Percentiles rank a stretch among this genome's conserved stretches.
phyloP scores from a whole-genome alignment of 53 echinoderm and acorn worm species.

The Henricia sp. region DNA sequence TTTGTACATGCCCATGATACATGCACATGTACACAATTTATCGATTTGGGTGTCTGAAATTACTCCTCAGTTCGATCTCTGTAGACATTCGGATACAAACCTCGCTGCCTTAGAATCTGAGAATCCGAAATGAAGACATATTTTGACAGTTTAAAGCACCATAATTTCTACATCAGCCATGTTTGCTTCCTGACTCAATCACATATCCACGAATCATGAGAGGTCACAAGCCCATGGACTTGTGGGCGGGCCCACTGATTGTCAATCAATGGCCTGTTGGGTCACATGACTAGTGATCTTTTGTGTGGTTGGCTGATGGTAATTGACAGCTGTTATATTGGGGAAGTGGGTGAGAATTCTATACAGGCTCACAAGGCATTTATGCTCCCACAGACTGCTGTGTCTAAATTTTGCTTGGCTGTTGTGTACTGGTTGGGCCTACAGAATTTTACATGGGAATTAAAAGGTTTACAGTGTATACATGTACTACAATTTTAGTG shows the following conservation, averaged over 20 bases:
- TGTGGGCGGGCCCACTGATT: conserved; percentile 12
- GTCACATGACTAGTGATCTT: conserved; percentile 17
- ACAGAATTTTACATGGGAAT: too few species aligned
- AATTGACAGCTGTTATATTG: background rate
- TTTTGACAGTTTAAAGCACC: background rate
- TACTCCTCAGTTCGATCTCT: too few species aligned
- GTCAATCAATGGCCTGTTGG: conserved; percentile 3
- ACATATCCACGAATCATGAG: background rate
- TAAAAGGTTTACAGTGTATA: too few species aligned
- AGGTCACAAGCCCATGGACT: background rate
- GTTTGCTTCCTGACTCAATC: conserved; percentile 28
- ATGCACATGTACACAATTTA: background rate
- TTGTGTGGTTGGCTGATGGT: conserved; percentile 23
- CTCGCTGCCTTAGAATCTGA: background rate
- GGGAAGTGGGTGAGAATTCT: conserved; percentile 44
- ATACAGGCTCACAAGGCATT: conserved; percentile 7
- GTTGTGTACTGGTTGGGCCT: too few species aligned
- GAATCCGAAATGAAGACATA: conserved; percentile 32
- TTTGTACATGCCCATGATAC: conserved; percentile 3
- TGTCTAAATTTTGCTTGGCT: too few species aligned
- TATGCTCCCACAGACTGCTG: too few species aligned
- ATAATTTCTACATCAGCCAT: conserved; percentile 6
- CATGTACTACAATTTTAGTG: too few species aligned
- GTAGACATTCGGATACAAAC: too few species aligned
- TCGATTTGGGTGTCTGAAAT: too few species aligned